A percentile compares a stretch with the other conserved stretches of the same genome.
Conservation (phyloP, 2,113 vertebrate genomes). For the Corynorhinus townsendii region DNA sequence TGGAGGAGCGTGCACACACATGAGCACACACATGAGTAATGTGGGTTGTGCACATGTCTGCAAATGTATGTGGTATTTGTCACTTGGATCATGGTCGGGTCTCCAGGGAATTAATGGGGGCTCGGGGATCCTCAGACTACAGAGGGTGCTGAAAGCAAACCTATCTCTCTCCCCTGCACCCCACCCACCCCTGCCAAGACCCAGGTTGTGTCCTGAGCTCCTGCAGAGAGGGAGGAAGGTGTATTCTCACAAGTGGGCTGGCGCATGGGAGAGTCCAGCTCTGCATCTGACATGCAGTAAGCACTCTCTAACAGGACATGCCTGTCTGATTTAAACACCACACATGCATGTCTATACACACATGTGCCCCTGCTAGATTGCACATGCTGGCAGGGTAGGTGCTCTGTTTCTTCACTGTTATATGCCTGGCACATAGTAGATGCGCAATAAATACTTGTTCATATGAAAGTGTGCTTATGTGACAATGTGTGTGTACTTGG, state of each 20-base stretch:
- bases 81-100: neutral
- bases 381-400: fast-evolving
- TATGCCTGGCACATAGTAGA: neutral
- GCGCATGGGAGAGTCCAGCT: fast-evolving
- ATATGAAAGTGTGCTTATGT: neutral
- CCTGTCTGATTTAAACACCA: neutral
- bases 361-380: neutral
- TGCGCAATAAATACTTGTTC: neutral
- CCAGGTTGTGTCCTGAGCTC: neutral
- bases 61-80: neutral
- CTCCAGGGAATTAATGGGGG: neutral
- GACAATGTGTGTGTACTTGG: neutral
- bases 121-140: neutral
- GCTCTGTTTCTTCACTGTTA: neutral
- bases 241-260: fast-evolving
- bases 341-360: fast-evolving
- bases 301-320: fast-evolving
- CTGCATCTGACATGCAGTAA: neutral
- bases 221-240: neutral
- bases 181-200: neutral
- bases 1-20: neutral
- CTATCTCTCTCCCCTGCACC: neutral
- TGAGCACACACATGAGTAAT: neutral
- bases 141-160: neutral
- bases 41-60: neutral